Base-by-base conservation (phyloP, 2,797 vertebrate genomes). In the Scolopax bukidnonensis region DNA sequence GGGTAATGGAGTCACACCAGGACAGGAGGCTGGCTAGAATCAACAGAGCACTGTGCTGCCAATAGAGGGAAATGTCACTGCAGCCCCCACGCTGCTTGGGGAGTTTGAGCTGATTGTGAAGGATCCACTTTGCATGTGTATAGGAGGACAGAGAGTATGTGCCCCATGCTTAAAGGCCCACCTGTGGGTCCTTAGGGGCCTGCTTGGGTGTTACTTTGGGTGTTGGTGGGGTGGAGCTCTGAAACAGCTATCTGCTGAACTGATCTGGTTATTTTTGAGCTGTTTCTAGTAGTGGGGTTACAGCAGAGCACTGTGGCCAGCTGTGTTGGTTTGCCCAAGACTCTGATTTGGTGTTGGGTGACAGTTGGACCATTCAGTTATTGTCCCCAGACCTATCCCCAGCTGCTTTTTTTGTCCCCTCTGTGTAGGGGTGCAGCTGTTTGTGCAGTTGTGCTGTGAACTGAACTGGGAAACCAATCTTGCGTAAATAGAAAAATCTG, bases 361-460 rank as follows among this genome's bases (percentile, higher is more conserved):
- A 30, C 12, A 43, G 41, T 61, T 1, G 0, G n/a, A 73, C 51
- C 3, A 1, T 56, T 82, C 64, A 80, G 75, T 7, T 27, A 21
- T 41, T 81, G 63, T 87, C 14, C 56, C 28, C 38, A 50, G 18
- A 47, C 12, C 43, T 70, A 28, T 73, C 38, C 33, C 40, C 38
- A 50, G 67, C 50, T 90, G 71, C 5, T 47, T 74, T 47, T 85
- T 47, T 54, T 30, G 5, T 69, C 16, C 12, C 12, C 43, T 41
- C 12, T 56, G 16, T 75, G 73, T 40, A 12, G 5, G 10, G 47
- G 4, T 84, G 74, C 94, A 93, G 95, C 74, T 95, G 81, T 87
- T 87, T 25, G 71, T 70, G 68, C 96, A 92, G 92, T 90, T 95
- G 95, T 84, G 80, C 93, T 82, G 43, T 88, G 86, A 91, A 50